Evolutionary conservation across 1,140 invertebrate genomes (phyloP), one percentile per base, ranked within the genome.

Genomic region (Drosophila subpulchrella): DNA sequence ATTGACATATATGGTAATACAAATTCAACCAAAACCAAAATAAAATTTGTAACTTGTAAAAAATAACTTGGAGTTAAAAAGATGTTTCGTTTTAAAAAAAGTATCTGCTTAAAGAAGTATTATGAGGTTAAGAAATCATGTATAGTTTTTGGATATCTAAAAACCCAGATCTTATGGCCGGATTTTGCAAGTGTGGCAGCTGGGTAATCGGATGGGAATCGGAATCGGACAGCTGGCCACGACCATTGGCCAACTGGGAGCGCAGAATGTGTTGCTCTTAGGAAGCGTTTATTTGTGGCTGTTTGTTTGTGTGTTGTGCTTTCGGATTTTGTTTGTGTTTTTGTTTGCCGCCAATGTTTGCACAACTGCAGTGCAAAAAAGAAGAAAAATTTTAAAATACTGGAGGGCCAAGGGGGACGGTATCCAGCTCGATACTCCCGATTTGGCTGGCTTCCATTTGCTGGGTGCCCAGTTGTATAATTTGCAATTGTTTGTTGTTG

Each of bases 401-500:
- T 50, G 38, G 48, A 48, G 36, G 47, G 48, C 59, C 57, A 27
- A 24, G 38, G 41, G 27, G 13, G 10, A 34, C 27, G 27, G 0
- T 8, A 4, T 13, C 4, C n/a, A 27, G 27, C n/a, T 6, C 20
- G 54, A 41, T 56, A 54, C 38, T 44, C 7, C 24, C 38, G 24
- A 15, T 20, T 73, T 53, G 12, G 55, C 65, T 47, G 54, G 41
- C 54, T 51, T 42, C 24, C 47, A 48, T 57, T 82, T 86, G 78
- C 82, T 86, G 83, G 58, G 62, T 71, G 83, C 83, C 83, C 83
- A 83, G 83, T 88, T 82, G 83, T 88, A 83, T 86, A 73, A 86
- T 88, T 88, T 79, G 83, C 83, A 79, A 73, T 83, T 82, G 83
- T 88, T 86, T 86, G 83, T 88, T 86, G 83, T 86, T 86, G 75